Evolutionary conservation across 2,113 vertebrate species (phyloP), one percentile per base, ranked within the genome.

Genomic region (Larimichthys polyactis): DNA sequence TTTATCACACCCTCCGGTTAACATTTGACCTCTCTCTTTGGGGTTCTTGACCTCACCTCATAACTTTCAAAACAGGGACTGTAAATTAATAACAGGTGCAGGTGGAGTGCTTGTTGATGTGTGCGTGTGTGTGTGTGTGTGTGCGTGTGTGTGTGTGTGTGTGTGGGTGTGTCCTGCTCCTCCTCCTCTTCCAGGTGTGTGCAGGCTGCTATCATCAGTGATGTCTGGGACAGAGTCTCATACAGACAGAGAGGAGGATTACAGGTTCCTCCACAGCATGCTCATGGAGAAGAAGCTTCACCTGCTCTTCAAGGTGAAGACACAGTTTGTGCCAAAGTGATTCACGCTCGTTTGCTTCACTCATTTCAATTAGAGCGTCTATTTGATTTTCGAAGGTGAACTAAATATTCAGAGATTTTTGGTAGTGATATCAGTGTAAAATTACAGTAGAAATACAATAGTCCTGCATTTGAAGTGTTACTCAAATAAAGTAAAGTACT

Each of bases 221-320:
- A 93, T 94, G 82, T 91, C 86, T 68, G 89, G 86, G 46, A 72
- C 91, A 22, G 85, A 92, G 79, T 69, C 67, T 77, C 88, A 87
- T 10, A 75, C 83, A 16, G 91, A 94, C 83, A 87, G 82, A 70
- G 89, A 94, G 75, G 94, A 94, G 79, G 93, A 95, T 87, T 94
- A 93, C 85, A 86, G 83, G 63, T 95, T 95, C 83, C 93, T 95
- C 57, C 92, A 95, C 84, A 92, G 91, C 88, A 91, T 94, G 88
- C 5, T 95, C 77, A 93, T 93, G 91, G 92, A 93, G 77, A 95
- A 92, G 73, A 94, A 93, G 70, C 90, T 95, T 20, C 95, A 95
- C 75, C 75, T 94, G 65, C 93, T 95, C 71, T 93, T 95, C 71
- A 95, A 94, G 93, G 93, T 92, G 60, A 77, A n/a, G 7, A 66